These are phyloP conservation scores for Meteorus cinctellus DNA, from an alignment of 2,888 invertebrate genomes.

Conservation along the genomic window DNA sequence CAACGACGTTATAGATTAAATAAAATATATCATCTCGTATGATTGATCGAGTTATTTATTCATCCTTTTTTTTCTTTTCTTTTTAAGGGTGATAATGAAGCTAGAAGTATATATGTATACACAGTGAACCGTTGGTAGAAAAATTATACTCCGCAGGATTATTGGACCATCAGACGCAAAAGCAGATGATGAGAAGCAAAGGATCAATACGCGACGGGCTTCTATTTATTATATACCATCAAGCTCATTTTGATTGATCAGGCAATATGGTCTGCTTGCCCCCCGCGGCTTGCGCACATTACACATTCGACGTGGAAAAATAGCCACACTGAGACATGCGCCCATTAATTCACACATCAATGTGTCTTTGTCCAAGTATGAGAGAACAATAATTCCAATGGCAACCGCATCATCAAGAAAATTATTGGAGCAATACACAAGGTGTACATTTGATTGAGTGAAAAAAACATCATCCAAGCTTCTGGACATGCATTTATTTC, in stretches of 20 bases:
- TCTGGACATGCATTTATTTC: neutral
- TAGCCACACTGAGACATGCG: constrained; percentile 71
- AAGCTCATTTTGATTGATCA: constrained; percentile 71
- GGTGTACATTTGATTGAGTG: constrained; percentile 1
- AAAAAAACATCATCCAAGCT: neutral
- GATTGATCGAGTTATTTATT: constrained; percentile 42
- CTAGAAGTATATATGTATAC: neutral
- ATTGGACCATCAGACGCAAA: constrained; percentile 13
- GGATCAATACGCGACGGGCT: constrained; percentile 33
- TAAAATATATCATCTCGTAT: constrained; percentile 9
- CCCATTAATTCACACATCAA: constrained; percentile 68
- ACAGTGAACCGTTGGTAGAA: constrained; percentile 31
- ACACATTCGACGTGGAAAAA: constrained; percentile 71
- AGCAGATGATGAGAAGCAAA: constrained; percentile 23
- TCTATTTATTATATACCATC: constrained; percentile 29
- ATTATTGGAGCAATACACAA: constrained; percentile 16
- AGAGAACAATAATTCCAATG: constrained; percentile 40
- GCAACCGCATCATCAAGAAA: constrained; percentile 35
- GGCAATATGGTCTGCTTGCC: constrained; percentile 71
- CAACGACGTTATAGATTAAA: constrained; percentile 2
- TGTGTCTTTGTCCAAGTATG: constrained; percentile 31
- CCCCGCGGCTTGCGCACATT: constrained; percentile 70
- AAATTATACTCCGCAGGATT: constrained; percentile 28
- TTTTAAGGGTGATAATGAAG: neutral
- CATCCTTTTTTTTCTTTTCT: constrained; percentile 17